Evolutionary conservation across 2,888 invertebrate genomes (phyloP).

Genomic region (Lomographa bimaculata): DNA sequence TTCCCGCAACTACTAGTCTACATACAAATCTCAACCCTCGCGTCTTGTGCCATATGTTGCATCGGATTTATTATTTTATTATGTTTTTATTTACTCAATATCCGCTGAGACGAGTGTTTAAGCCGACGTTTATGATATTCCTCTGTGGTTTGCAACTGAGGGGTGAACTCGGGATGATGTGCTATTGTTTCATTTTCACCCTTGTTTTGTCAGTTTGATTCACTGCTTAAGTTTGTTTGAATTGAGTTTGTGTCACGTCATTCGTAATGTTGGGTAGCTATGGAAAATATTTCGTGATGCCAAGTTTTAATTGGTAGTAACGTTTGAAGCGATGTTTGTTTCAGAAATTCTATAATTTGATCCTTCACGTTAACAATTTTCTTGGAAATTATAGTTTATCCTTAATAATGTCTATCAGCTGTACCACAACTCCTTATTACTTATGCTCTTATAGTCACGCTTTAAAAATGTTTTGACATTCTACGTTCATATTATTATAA

Average conservation of each 20-base stretch:
- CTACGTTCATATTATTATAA: too few relatives aligned
- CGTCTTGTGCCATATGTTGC: constrained; percentile 73
- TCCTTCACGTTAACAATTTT: too few relatives aligned
- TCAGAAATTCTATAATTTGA: too few relatives aligned
- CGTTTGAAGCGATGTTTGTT: constrained; percentile 4
- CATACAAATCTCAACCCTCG: constrained; percentile 9
- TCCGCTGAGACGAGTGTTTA: constrained; percentile 79
- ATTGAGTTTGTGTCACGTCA: constrained; percentile 28
- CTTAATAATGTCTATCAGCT: too few relatives aligned
- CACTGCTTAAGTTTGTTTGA: constrained; percentile 46
- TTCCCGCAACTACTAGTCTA: constrained; percentile 14
- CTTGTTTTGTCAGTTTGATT: constrained; percentile 68
- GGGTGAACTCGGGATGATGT: constrained; percentile 65
- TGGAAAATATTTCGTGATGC: constrained; percentile 10
- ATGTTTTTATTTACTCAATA: constrained; percentile 79
- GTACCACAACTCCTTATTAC: too few relatives aligned
- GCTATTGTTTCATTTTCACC: constrained; percentile 76
- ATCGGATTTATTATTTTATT: constrained; percentile 80
- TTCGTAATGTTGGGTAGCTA: constrained; percentile 24
- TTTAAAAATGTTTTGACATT: too few relatives aligned
- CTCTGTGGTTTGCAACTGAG: constrained; percentile 70
- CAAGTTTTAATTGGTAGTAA: constrained; percentile 24
- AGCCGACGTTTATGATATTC: constrained; percentile 82
- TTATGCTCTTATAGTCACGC: too few relatives aligned
- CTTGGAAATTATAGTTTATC: too few relatives aligned